These are phyloP conservation scores for Plusia festucae DNA, from an alignment of 2,888 invertebrate genomes.

Conservation along the genomic window DNA sequence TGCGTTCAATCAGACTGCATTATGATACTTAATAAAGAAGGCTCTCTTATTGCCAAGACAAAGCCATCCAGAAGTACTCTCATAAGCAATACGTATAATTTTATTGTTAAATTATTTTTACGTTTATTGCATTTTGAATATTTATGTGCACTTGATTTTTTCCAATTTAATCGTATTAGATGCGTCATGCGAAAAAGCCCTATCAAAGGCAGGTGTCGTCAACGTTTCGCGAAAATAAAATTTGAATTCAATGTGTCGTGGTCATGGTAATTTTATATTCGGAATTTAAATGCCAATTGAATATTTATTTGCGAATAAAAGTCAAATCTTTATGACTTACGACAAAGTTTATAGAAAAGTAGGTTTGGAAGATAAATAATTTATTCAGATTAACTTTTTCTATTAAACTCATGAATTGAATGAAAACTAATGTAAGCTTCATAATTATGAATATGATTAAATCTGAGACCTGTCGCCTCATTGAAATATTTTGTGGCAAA, in stretches of 20 bases:
- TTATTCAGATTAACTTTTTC: background rate
- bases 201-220: slow-evolving; percentile 46
- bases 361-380: background rate
- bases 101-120: slow-evolving; percentile 53
- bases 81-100: slow-evolving; percentile 41
- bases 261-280: slow-evolving; percentile 42
- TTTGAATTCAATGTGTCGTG: slow-evolving; percentile 52
- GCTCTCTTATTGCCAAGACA: slow-evolving; percentile 54
- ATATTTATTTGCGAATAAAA: slow-evolving; percentile 46
- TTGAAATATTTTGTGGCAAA: background rate
- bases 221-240: slow-evolving; percentile 49
- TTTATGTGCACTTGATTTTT: slow-evolving; percentile 45
- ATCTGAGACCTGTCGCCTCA: background rate
- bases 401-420: background rate
- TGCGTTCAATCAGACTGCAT: slow-evolving; percentile 48
- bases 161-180: slow-evolving; percentile 46
- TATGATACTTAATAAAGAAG: slow-evolving; percentile 47
- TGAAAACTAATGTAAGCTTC: no score
- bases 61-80: slow-evolving; percentile 42
- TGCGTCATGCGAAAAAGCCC: slow-evolving; percentile 17
- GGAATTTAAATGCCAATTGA: slow-evolving; percentile 43
- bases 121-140: slow-evolving; percentile 54
- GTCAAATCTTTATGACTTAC: slow-evolving; percentile 31
- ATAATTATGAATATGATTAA: no score
- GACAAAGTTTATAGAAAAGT: background rate